Evolutionary conservation across 2,888 invertebrate genomes (phyloP), one percentile per base, ranked within the genome.

Genomic region (Gerris lacustris): DNA sequence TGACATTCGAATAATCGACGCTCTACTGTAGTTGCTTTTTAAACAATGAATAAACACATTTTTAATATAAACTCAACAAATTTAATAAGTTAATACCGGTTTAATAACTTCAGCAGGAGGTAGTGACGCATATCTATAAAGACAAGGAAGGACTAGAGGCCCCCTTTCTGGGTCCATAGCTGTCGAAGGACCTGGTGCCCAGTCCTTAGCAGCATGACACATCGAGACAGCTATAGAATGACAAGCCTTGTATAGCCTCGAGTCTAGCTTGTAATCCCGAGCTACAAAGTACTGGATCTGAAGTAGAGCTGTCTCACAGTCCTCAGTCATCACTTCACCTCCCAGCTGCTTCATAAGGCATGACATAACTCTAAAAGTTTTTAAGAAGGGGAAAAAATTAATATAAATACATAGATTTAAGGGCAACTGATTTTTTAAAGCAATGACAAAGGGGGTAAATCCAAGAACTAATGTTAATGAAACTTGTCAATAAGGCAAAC

Each of bases 281-380:
- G 95, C 92, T 73, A 98, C 88, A 81, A 99, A 99, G 81, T 96
- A 99, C 79, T 99, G 96, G 77, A 99, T 94, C 81, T 97, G 94
- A 72, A 98, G 84, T 66, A 99, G 83, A 7, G 94, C 91, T 74
- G 90, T 87, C 82, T 96, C 94, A 83, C 99, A 99, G 17, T 90
- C 88, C 72, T 87, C 86, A 0, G 87, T 89, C 96, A 98, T 97
- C 64, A 87, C 83, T 71, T 86, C 86, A 2, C 90, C 88, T 63
- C 91, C 92, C 68, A 97, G 83, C 79, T 94, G 91, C 77, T 94
- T 92, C 92, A 98, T 92, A 47, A 99, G 84, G 79, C 98, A 99
- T 31, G 90, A 89, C 85, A 99, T 90, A 0, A 97, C 90, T 78
- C 86, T 86, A 67, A 73, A 78, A 68, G 68, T 11, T 17, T 66